These are phyloP conservation scores for Strongylocentrotus purpuratus DNA, from an alignment of 35 echinoderm and acorn worm genomes.

Conservation along the genomic window DNA sequence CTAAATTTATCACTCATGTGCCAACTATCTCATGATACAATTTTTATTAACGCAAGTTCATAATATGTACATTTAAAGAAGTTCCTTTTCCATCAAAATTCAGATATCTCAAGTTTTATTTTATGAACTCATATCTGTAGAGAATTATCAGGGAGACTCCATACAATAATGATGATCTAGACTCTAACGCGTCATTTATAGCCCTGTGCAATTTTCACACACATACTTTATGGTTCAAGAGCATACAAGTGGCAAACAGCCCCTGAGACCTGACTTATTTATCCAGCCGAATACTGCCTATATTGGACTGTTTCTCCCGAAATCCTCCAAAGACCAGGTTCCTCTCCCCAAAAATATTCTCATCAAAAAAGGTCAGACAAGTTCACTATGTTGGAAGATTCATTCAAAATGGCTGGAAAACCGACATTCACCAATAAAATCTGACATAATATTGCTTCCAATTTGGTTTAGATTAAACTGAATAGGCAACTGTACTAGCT, in stretches of 20 bases:
- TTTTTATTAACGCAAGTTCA: too few species aligned
- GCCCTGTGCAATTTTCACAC: background rate
- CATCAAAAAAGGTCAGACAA: constrained; percentile 1
- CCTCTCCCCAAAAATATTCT: background rate
- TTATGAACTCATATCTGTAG: too few species aligned
- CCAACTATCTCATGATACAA: too few species aligned
- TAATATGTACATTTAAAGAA: too few species aligned
- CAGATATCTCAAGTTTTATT: too few species aligned
- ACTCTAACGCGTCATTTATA: background rate
- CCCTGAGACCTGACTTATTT: background rate
- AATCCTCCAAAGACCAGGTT: background rate
- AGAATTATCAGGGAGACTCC: too few species aligned
- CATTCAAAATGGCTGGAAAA: background rate
- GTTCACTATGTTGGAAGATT: background rate
- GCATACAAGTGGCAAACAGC: background rate
- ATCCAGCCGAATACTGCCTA: background rate
- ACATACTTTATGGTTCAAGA: background rate
- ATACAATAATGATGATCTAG: too few species aligned
- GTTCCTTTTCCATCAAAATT: too few species aligned
- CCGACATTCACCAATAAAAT: background rate
- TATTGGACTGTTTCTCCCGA: background rate
- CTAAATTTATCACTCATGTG: too few species aligned
- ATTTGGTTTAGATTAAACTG: background rate
- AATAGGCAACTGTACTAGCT: background rate
- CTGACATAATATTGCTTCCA: background rate